These are phyloP conservation scores for Euschistus heros DNA, from an alignment of 1,140 invertebrate genomes.

Conservation along the genomic window DNA sequence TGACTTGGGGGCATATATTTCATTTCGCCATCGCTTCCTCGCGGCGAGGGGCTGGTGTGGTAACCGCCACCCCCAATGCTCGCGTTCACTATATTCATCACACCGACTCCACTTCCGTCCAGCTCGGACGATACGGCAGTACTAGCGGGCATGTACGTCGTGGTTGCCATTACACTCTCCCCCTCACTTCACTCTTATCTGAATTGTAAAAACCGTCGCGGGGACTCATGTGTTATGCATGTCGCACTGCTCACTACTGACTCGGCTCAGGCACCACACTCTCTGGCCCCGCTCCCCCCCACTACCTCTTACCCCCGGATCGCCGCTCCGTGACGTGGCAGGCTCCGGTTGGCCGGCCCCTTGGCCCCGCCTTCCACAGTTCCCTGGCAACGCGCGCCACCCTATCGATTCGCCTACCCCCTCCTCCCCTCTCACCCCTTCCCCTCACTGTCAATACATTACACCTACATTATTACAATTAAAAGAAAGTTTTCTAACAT, in stretches of 20 bases:
- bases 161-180: constrained; percentile 54
- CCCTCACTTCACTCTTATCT: constrained; percentile 29
- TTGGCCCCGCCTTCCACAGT: constrained; percentile 26
- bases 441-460: constrained; percentile 30
- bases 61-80: constrained; percentile 48
- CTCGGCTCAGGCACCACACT: constrained; percentile 30
- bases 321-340: constrained; percentile 18
- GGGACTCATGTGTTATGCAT: constrained; percentile 48
- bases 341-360: constrained; percentile 17
- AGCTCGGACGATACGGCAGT: constrained; percentile 58
- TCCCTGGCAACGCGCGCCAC: constrained; percentile 25
- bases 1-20: constrained; percentile 80
- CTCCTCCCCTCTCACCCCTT: constrained; percentile 7
- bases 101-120: constrained; percentile 59
- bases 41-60: constrained; percentile 58
- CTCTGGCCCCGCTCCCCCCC: constrained; percentile 15
- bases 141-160: constrained; percentile 72
- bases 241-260: constrained; percentile 40
- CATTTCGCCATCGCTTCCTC: constrained; percentile 76
- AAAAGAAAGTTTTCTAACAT: constrained; percentile 25
- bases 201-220: constrained; percentile 30
- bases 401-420: constrained; percentile 15
- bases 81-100: constrained; percentile 46
- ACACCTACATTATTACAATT: constrained; percentile 31
- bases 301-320: constrained; percentile 22